These are phyloP conservation scores for Syndactyla subalaris DNA, from an alignment of 2,797 vertebrate species.

Conservation along the genomic window DNA sequence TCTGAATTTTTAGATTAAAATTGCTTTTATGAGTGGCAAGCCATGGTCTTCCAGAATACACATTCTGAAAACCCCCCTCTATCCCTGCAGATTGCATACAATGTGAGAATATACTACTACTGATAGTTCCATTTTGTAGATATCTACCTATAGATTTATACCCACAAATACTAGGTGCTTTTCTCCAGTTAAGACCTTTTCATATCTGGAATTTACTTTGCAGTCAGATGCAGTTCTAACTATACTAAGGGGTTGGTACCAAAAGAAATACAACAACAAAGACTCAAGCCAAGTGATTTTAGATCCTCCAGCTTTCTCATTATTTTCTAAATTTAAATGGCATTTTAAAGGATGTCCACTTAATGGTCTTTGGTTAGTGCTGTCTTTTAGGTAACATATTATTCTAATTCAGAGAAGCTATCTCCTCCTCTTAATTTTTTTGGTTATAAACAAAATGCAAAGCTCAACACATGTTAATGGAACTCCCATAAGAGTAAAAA, in stretches of 20 bases:
- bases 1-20: not conserved
- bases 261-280: not conserved
- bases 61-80: not conserved
- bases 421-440: not conserved
- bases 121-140: not conserved
- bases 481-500: not conserved
- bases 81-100: not conserved
- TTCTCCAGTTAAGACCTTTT: not conserved
- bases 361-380: not conserved
- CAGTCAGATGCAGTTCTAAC: not conserved
- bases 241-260: not conserved
- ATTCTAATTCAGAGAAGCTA: not conserved
- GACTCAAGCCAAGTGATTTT: not conserved
- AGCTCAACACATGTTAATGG: not conserved
- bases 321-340: not conserved
- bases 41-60: rapidly evolving
- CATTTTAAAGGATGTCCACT: not conserved
- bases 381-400: not conserved
- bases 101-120: not conserved
- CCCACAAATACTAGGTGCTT: not conserved
- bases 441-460: not conserved
- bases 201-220: not conserved
- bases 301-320: not conserved
- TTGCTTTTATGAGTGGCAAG: not conserved
- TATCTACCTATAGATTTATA: not conserved